Evolutionary conservation across 2,797 vertebrate species (phyloP).

Genomic region (Microctenopoma stevenorrisi): DNA sequence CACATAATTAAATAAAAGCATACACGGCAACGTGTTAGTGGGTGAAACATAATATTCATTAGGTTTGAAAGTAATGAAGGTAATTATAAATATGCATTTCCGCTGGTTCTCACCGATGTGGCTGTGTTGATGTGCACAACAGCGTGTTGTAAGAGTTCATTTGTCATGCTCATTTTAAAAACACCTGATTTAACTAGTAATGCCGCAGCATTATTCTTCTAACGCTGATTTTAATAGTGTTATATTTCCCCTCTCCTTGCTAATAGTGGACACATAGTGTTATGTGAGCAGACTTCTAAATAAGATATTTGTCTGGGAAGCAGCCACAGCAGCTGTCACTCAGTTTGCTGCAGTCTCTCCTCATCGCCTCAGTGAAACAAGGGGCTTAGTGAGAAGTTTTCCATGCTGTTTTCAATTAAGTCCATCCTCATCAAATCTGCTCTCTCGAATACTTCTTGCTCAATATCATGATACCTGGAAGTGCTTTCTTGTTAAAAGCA

Average conservation of each 20-base stretch:
- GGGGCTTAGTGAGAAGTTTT: constrained; percentile 13
- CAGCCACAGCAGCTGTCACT: constrained; percentile 32
- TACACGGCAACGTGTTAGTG: constrained; percentile 24
- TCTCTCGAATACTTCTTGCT: constrained; percentile 22
- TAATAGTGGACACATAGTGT: not conserved
- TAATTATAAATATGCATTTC: constrained; percentile 28
- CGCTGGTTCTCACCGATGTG: constrained; percentile 8
- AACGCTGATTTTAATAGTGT: not conserved
- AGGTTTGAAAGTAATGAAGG: constrained; percentile 1
- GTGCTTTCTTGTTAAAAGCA: constrained; percentile 19
- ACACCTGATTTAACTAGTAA: not conserved
- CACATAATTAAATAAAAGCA: constrained; percentile 29
- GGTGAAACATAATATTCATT: constrained; percentile 12
- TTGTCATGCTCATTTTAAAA: not conserved
- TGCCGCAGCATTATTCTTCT: not conserved
- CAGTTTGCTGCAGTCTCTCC: constrained; percentile 3
- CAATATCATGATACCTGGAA: constrained; percentile 19
- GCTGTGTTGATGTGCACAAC: constrained; percentile 10
- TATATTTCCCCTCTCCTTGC: not conserved
- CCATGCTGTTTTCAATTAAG: constrained; percentile 44
- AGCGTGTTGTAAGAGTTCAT: not conserved
- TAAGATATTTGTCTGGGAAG: constrained; percentile 10
- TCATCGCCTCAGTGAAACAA: constrained; percentile 23
- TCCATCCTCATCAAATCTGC: constrained; percentile 42
- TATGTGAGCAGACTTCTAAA: constrained; percentile 20